These are phyloP conservation scores for Diploscapter pachys DNA, from an alignment of 1,140 invertebrate genomes.

Conservation along the genomic window DNA sequence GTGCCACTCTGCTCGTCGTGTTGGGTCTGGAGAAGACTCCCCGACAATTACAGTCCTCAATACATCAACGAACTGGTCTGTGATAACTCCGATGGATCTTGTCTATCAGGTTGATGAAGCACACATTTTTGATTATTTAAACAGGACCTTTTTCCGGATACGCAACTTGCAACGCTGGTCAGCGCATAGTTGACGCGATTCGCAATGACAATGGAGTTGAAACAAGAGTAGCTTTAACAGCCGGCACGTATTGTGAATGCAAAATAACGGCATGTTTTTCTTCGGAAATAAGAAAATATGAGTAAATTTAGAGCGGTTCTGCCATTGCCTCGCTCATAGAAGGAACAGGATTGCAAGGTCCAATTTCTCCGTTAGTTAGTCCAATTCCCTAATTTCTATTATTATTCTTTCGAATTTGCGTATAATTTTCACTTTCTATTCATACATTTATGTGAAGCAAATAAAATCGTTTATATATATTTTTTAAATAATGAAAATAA, in stretches of 20 bases:
- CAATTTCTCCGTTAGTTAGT: too few species aligned
- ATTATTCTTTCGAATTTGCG: too few species aligned
- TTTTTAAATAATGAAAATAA: too few species aligned
- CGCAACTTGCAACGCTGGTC: constrained; percentile 15
- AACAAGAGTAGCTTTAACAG: constrained; percentile 6
- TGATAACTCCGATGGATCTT: constrained; percentile 14
- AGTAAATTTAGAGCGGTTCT: constrained; percentile 12
- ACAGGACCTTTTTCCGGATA: constrained; percentile 2
- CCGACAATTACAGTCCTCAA: constrained; percentile 14
- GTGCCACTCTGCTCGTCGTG: constrained; percentile 15
- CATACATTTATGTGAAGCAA: too few species aligned
- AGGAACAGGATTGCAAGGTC: neutral
- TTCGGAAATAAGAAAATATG: neutral
- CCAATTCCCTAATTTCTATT: too few species aligned
- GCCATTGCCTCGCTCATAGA: constrained; percentile 6
- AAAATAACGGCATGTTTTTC: constrained; percentile 2
- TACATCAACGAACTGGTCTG: constrained; percentile 20
- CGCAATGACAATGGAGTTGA: constrained; percentile 14
- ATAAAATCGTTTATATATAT: too few species aligned
- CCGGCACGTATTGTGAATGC: constrained; percentile 18
- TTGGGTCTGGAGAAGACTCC: constrained; percentile 18
- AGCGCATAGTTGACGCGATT: constrained; percentile 15
- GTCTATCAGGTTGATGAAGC: neutral
- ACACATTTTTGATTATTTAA: neutral
- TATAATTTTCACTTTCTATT: too few species aligned